Conservation (phyloP, 2,888 invertebrate species). For the Andrena bicolor region DNA sequence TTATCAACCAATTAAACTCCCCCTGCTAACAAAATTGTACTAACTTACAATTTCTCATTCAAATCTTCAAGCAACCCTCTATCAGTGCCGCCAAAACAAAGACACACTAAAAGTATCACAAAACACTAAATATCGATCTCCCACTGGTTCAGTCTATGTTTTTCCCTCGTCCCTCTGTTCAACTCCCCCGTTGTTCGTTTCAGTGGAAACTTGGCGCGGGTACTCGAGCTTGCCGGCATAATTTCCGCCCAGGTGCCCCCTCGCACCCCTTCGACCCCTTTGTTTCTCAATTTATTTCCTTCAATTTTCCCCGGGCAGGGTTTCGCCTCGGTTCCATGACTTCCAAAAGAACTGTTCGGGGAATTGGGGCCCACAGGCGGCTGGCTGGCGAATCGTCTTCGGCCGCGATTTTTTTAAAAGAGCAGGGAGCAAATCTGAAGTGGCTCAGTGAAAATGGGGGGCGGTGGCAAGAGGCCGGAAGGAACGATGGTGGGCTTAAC, state of each 20-base stretch:
- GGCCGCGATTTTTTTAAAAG: conserved; percentile 23
- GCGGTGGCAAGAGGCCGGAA: conserved; percentile 37
- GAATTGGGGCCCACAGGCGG: background rate
- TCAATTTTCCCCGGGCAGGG: conserved; percentile 14
- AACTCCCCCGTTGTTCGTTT: background rate
- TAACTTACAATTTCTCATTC: too few relatives aligned
- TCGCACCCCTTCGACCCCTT: background rate
- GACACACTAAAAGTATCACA: background rate
- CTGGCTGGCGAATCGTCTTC: conserved; percentile 22
- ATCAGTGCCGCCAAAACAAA: background rate
- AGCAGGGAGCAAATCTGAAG: conserved; percentile 31
- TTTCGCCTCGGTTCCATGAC: background rate
- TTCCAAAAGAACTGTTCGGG: conserved; percentile 3
- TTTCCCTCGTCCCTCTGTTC: background rate
- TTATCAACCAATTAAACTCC: too few relatives aligned
- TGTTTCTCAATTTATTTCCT: conserved; percentile 2
- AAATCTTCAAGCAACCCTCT: background rate
- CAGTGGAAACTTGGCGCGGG: background rate
- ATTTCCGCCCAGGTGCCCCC: background rate
- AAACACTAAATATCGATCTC: background rate
- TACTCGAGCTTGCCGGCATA: background rate
- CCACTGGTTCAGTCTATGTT: background rate
- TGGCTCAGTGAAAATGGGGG: conserved; percentile 22
- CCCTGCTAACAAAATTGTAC: too few relatives aligned
- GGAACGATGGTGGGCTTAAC: conserved; percentile 37